Evolutionary conservation across 2,113 vertebrate species (phyloP).

Genomic region (Onychostruthus taczanowskii): DNA sequence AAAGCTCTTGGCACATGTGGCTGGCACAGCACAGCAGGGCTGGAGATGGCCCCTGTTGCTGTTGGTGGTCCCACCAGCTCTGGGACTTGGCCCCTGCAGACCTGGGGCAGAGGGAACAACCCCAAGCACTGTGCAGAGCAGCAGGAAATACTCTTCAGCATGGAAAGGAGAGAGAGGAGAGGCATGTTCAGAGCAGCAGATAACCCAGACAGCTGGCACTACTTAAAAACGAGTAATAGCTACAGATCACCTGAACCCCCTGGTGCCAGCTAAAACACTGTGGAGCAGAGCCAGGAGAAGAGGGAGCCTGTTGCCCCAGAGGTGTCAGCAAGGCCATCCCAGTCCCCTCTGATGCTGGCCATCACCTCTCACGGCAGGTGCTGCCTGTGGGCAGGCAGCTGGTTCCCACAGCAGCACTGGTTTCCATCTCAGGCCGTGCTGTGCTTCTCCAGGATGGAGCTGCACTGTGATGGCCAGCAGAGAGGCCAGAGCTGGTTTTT

Average conservation of each 20-base stretch:
- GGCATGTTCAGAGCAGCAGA: not conserved
- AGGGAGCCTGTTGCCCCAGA: not conserved
- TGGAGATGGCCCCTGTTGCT: not conserved
- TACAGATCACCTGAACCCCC: not conserved
- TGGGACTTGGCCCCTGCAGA: not conserved
- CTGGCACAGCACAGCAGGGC: fast-evolving
- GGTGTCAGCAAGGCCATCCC: not conserved
- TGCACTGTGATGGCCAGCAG: not conserved
- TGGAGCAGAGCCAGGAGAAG: not conserved
- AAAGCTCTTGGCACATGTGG: not conserved
- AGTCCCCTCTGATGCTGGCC: not conserved
- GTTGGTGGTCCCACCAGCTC: not conserved
- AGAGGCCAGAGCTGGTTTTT: not conserved
- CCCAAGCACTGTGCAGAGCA: not conserved
- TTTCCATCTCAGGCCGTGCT: not conserved
- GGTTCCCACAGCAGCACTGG: not conserved
- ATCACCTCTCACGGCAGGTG: not conserved
- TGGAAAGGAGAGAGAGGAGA: not conserved
- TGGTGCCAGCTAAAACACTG: not conserved
- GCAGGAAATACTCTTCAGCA: not conserved
- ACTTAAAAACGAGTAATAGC: not conserved
- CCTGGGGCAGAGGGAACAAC: not conserved
- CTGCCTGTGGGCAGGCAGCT: not conserved
- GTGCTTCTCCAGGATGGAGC: not conserved
- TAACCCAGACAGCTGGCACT: not conserved